A percentile compares a stretch with the other conserved stretches of the same genome.
phyloP scores from a whole-genome alignment of 2,888 invertebrate genomes.

The Dryococelus australis region DNA sequence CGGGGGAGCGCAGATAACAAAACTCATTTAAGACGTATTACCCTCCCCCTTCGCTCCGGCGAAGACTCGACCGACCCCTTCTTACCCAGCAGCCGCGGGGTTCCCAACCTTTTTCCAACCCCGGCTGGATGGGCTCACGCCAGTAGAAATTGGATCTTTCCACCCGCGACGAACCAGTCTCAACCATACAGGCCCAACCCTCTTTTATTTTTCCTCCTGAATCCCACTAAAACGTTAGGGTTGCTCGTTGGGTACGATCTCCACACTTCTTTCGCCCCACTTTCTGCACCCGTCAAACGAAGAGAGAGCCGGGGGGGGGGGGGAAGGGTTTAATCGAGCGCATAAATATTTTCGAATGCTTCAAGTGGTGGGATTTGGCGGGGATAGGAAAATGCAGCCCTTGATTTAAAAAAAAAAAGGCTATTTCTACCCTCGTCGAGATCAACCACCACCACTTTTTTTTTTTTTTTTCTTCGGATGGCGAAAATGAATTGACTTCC shows the following conservation, averaged over 20 bases:
- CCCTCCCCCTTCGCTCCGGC: background rate
- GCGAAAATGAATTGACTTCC: too few relatives aligned
- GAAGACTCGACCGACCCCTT: too few relatives aligned
- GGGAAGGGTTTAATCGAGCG: background rate
- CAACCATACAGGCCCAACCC: background rate
- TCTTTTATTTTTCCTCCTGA: background rate
- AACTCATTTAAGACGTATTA: background rate
- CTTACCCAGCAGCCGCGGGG: too few relatives aligned
- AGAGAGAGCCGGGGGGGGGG: too few relatives aligned
- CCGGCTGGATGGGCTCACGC: too few relatives aligned
- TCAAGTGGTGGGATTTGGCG: too few relatives aligned
- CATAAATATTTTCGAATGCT: background rate
- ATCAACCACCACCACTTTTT: too few relatives aligned
- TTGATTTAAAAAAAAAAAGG: too few relatives aligned
- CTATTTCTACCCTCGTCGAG: too few relatives aligned
- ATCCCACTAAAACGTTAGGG: background rate
- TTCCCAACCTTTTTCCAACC: too few relatives aligned
- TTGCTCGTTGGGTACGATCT: background rate
- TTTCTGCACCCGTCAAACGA: background rate
- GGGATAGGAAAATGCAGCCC: too few relatives aligned
- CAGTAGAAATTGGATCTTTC: background rate
- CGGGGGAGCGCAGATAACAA: background rate
- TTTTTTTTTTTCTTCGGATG: too few relatives aligned
- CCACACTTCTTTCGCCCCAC: background rate
- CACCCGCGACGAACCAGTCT: background rate